Evolutionary conservation across 2,888 invertebrate species (phyloP), one percentile per base, ranked within the genome.

Genomic region (Pandemis corylana): DNA sequence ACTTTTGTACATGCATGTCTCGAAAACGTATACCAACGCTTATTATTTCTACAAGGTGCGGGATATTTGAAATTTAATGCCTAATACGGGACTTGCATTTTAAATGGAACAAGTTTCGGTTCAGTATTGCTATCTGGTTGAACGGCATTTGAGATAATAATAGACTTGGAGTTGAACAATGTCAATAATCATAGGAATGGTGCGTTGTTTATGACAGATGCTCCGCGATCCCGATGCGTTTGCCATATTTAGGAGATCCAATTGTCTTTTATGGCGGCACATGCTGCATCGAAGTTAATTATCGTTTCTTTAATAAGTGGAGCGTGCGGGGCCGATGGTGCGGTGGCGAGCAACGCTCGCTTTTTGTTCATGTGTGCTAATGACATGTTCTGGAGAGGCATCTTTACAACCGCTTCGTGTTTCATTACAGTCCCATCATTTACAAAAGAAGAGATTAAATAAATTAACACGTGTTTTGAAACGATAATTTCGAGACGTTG

Each of bases 41-140:
- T 87, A 88, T 87, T 88, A 89, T 90, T 87, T 86, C 87, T 85
- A 86, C 83, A 78, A 83, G 84, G 81, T 77, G 84, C 86, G 81
- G 81, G 81, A 82, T 86, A 86, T 86, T 86, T 87, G 77, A 80
- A 84, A 85, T 82, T 83, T 82, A 83, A 85, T 86, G 59, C 67
- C 65, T 44, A 76, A 77, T 69, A 77, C 71, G 71, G 75, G 41
- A 49, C 42, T 66, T 78, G 76, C 71, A 78, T 76, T 75, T 75
- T 71, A 75, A 69, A 71, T 67, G 61, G 62, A 56, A 61, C 69
- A 20, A 66, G 69, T 74, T 63, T 67, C 75, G 67, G 71, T 71
- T 70, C 61, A 53, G 42, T 46, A 62, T 70, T 56, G 46, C 66
- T 56, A 75, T 70, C 66, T 66, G 41, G 62, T 67, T 75, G 66